Base-by-base conservation (phyloP, 2,888 invertebrate genomes). In the Temnothorax unifasciatus region DNA sequence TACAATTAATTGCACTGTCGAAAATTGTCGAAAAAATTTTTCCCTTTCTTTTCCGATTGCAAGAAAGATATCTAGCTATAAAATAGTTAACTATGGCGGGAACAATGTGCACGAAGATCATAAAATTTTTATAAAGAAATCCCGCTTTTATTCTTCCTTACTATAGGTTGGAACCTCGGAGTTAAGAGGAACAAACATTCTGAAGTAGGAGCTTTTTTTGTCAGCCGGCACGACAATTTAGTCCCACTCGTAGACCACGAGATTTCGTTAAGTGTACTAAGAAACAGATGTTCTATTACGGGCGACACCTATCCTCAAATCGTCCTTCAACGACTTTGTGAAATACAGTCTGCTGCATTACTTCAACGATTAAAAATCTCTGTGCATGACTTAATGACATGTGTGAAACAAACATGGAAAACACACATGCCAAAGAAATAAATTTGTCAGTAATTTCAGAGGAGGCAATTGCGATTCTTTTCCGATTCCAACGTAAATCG, bases 251-350 rank as follows among this genome's bases (percentile, higher is more conserved):
- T 73, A 18, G 57, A 44, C 15, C 44, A 71, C 59, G 25, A 74
- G 47, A 50, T 81, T 61, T 59, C 9, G 25, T 59, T 74, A 74
- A 81, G 79, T 59, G 74, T 47, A 81, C 74, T 81, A 81, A 74
- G 47, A 81, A 81, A 73, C 79, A 73, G 79, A 73, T 74, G 59
- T 74, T 73, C 59, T 15, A 81, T 38, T 13, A 59, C 75, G 25
- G 13, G 1, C 18, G 21, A 73, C 21, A 13, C 21, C 13, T 13
- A 29, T 9, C 34, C 21, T 11, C 11, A 25, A 13, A 50, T 69
- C 13, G 25, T 41, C 52, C 41, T 76, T 64, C 68, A 41, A 66
- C 52, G 38, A 52, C n/a, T 68, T 15, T 52, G 41, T n/a, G n/a
- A 25, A 66, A 66, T 64, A 38, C 38, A 41, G n/a, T 77, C 21